Evolutionary conservation across 2,797 vertebrate species (phyloP).

Genomic region (Pseudochaenichthys georgianus): DNA sequence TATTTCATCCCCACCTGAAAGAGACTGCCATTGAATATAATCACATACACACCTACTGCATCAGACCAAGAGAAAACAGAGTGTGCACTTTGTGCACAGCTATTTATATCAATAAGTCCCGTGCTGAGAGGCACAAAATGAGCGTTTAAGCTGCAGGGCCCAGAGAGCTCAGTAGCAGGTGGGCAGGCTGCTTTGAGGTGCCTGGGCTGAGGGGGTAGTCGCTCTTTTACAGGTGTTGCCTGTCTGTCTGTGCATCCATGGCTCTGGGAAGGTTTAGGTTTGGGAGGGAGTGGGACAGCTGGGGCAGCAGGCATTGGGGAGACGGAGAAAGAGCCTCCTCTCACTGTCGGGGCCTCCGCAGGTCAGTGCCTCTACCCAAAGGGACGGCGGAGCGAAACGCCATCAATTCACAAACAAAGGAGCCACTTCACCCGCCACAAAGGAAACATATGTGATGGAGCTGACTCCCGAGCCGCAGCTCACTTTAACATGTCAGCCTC

Average conservation of each 20-base stretch:
- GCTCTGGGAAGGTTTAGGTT: conserved; percentile 73
- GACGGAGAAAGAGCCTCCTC: conserved; percentile 80
- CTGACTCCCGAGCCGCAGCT: conserved; percentile 82
- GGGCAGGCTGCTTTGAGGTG: conserved; percentile 83
- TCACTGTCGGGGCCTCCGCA: conserved; percentile 85
- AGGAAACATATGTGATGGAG: conserved; percentile 89
- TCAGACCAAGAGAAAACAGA: conserved; percentile 88
- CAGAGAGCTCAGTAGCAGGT: conserved; percentile 86
- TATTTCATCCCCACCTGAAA: conserved; percentile 88
- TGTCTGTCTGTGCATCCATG: conserved; percentile 70
- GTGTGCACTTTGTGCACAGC: conserved; percentile 90
- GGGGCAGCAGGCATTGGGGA: conserved; percentile 79
- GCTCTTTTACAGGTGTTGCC: conserved; percentile 87
- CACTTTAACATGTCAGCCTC: conserved; percentile 88
- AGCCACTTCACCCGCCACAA: conserved; percentile 85
- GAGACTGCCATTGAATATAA: conserved; percentile 84
- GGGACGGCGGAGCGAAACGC: conserved; percentile 87
- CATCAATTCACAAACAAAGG: conserved; percentile 91
- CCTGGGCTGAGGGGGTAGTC: conserved; percentile 78
- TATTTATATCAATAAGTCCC: conserved; percentile 92
- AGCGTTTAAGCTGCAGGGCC: conserved; percentile 89
- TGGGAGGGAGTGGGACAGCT: conserved; percentile 80
- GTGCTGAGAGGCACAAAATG: conserved; percentile 91
- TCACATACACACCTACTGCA: conserved; percentile 83
- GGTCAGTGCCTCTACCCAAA: conserved; percentile 88